Percentiles rank a stretch among this genome's conserved stretches.
Conservation (phyloP, 2,888 invertebrate genomes). For the Melinaea menophilus region DNA sequence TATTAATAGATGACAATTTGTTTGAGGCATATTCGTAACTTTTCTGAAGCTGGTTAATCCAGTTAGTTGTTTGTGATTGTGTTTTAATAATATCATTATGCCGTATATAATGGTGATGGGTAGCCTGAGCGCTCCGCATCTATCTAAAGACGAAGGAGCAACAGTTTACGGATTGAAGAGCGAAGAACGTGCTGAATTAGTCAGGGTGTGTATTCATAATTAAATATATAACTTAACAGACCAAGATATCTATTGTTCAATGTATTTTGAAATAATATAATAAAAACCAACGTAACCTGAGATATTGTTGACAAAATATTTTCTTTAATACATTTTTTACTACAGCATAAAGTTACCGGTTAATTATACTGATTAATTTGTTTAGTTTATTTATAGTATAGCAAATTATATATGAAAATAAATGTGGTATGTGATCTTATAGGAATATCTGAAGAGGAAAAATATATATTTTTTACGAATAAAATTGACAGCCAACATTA, state of each 20-base stretch:
- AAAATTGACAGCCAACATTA: too few relatives aligned
- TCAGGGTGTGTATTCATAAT: conserved; percentile 38
- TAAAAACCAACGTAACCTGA: too few relatives aligned
- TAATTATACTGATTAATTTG: too few relatives aligned
- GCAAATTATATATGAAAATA: too few relatives aligned
- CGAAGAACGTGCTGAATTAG: conserved; percentile 57
- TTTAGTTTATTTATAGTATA: too few relatives aligned
- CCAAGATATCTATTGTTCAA: not conserved
- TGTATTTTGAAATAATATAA: too few relatives aligned
- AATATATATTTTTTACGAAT: too few relatives aligned
- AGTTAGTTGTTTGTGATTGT: conserved; percentile 15
- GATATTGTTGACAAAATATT: too few relatives aligned
- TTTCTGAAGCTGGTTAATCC: conserved; percentile 9
- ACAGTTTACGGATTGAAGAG: conserved; percentile 71
- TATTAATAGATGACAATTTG: conserved; percentile 15
- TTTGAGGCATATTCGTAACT: conserved; percentile 8
- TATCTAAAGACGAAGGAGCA: conserved; percentile 70
- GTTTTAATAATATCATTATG: conserved; percentile 45
- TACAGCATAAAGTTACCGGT: too few relatives aligned
- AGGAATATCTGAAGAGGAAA: too few relatives aligned
- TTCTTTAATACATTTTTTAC: too few relatives aligned
- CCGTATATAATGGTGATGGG: conserved; percentile 76
- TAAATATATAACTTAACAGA: not conserved
- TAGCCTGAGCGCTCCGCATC: conserved; percentile 63
- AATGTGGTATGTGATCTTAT: too few relatives aligned